A percentile compares a stretch with the other conserved stretches of the same genome.
Conservation (phyloP, 30 jellyfish, hydroid and myxozoan genomes). For the Pelagia noctiluca region DNA sequence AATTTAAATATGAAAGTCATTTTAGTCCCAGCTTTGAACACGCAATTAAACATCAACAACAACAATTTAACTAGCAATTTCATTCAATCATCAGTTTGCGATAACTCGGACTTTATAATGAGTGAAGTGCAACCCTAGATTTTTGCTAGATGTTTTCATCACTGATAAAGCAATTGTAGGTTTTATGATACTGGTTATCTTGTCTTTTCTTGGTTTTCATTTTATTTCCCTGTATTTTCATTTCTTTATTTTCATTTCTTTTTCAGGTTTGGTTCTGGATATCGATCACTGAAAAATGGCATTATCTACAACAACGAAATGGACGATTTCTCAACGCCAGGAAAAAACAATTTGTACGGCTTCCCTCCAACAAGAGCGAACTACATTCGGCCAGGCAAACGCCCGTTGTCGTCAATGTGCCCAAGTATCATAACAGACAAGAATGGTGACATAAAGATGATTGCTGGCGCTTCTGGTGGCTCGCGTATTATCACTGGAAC, state of each 20-base stretch:
- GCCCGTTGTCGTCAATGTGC: slow-evolving; percentile 97
- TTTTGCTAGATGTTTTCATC: too few species aligned
- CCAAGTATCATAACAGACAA: slow-evolving; percentile 83
- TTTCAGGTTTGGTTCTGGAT: slow-evolving; percentile 91
- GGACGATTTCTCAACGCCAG: slow-evolving; percentile 99
- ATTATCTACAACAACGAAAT: slow-evolving; percentile 93
- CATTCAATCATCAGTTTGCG: too few species aligned
- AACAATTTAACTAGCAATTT: too few species aligned
- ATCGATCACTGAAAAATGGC: slow-evolving; percentile 75
- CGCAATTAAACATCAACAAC: too few species aligned
- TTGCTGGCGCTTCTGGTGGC: slow-evolving; percentile 99
- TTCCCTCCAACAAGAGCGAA: slow-evolving; percentile 93
- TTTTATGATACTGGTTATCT: too few species aligned
- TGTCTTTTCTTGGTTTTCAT: too few species aligned
- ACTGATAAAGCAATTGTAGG: too few species aligned
- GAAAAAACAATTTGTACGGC: slow-evolving; percentile 76
- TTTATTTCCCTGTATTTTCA: too few species aligned
- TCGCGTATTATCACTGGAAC: slow-evolving; percentile 93
- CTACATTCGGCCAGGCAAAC: slow-evolving; percentile 89
- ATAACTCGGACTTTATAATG: too few species aligned
- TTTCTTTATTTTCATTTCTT: background rate
- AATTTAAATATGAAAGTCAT: too few species aligned
- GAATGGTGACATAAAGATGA: slow-evolving; percentile 96
- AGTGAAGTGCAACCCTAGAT: too few species aligned
- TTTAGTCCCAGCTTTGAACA: too few species aligned